Evolutionary conservation across 2,888 invertebrate species (phyloP), one percentile per base, ranked within the genome.

Genomic region (Habroteleia sp.): DNA sequence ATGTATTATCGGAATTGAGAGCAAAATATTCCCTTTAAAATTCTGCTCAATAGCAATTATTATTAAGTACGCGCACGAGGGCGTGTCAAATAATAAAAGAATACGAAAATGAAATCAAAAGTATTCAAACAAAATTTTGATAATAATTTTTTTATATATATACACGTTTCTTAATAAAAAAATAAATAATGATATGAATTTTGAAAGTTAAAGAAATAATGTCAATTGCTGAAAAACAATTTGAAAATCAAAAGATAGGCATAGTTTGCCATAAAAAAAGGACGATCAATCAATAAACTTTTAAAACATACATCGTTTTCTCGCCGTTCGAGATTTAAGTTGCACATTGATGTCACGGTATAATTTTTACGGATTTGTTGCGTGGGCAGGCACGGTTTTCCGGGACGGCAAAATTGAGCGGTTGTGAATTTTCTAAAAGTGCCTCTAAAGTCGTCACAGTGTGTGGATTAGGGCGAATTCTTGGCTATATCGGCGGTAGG

Each of bases 401-500:
- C 1, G 37, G 29, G 11, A 31, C n/a, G 11, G 29, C 17, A 23
- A 20, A 10, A 10, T 14, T 29, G 29, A 46, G 42, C 29, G 50
- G 27, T 42, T 58, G 69, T 63, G 62, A 75, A 65, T 63, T 72
- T 60, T 14, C 33, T 50, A 41, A 52, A 79, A 81, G 82, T 80
- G 76, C 77, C 69, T 76, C 50, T 41, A 46, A 85, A 86, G 74
- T 82, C 82, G 81, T 80, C 87, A 88, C 87, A 13, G 71, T 71
- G 71, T 71, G 71, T 10, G 71, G 71, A 16, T 71, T 71, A 41
- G 71, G 71, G 52, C 86, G 87, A 83, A 87, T 88, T 39, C 84
- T 87, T 79, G 87, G 87, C 87, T 87, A 86, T 84, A 87, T 87
- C 87, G 87, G 87, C 87, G 87, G 85, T 77, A 82, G 87, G 82